These are phyloP conservation scores for Drosophila elegans DNA, from an alignment of 1,140 invertebrate genomes.

Conservation along the genomic window DNA sequence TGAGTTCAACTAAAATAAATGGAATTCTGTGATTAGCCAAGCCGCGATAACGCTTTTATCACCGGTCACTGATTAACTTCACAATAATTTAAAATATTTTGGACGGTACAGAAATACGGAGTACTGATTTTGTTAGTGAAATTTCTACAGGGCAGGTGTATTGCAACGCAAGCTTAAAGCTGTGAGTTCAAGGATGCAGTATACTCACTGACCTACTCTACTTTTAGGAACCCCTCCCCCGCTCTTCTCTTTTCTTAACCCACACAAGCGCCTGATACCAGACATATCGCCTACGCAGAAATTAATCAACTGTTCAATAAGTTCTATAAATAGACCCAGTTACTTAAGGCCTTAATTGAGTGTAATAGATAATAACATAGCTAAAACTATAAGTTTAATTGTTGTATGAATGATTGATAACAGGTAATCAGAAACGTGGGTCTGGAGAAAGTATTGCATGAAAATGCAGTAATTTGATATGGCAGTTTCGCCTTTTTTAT, in stretches of 20 bases:
- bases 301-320: slow-evolving; percentile 24
- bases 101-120: background rate
- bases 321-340: slow-evolving; percentile 13
- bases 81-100: slow-evolving; percentile 13
- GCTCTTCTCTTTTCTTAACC: background rate
- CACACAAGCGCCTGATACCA: slow-evolving; percentile 7
- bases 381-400: slow-evolving; percentile 9
- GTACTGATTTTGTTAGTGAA: background rate
- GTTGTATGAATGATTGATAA: slow-evolving; percentile 1
- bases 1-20: slow-evolving; percentile 1
- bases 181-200: slow-evolving; percentile 42
- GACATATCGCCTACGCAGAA: slow-evolving; percentile 4
- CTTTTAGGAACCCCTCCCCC: background rate
- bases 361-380: slow-evolving; percentile 29
- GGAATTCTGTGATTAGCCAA: slow-evolving; percentile 38
- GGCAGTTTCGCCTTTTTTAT: background rate
- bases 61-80: slow-evolving; percentile 23
- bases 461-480: slow-evolving; percentile 1
- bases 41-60: slow-evolving; percentile 26
- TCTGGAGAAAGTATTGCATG: slow-evolving; percentile 11
- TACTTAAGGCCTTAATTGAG: slow-evolving; percentile 19
- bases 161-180: slow-evolving; percentile 18
- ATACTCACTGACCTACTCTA: slow-evolving; percentile 56
- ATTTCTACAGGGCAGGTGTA: background rate
- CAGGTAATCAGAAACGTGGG: slow-evolving; percentile 7